Conservation (phyloP, 2,888 invertebrate genomes). For the Candidula unifasciata region DNA sequence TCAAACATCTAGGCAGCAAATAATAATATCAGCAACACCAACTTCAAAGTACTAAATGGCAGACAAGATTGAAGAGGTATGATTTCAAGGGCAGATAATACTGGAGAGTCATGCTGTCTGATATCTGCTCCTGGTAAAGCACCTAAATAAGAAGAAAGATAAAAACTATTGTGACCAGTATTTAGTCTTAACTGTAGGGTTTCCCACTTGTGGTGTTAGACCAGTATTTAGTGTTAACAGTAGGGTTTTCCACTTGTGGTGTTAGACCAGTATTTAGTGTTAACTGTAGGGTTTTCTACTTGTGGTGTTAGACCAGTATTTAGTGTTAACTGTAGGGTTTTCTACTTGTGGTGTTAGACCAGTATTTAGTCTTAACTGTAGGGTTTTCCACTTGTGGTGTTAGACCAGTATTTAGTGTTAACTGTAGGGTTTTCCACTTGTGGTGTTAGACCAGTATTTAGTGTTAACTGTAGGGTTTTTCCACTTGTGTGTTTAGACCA, state of each 20-base stretch:
- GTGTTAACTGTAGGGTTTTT: slow-evolving; percentile 89
- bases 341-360: slow-evolving; percentile 84
- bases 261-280: slow-evolving; percentile 78
- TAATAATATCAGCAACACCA: no score
- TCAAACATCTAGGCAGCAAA: no score
- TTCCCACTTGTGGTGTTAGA: no score
- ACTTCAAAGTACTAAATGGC: no score
- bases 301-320: slow-evolving; percentile 80
- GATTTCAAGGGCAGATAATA: no score
- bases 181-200: neutral
- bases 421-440: slow-evolving; percentile 89
- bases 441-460: slow-evolving; percentile 79
- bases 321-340: slow-evolving; percentile 87
- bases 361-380: slow-evolving; percentile 83
- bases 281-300: slow-evolving; percentile 90
- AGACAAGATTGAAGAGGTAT: no score
- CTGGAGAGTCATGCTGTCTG: no score
- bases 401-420: slow-evolving; percentile 79
- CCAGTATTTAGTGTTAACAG: slow-evolving; percentile 83
- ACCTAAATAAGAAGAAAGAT: no score
- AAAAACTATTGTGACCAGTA: no score
- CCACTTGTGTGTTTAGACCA: no score
- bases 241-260: slow-evolving; percentile 86
- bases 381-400: slow-evolving; percentile 86
- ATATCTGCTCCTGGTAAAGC: neutral